Conservation (phyloP, 2,888 invertebrate genomes). For the Chaetogeoica ovagalla region DNA sequence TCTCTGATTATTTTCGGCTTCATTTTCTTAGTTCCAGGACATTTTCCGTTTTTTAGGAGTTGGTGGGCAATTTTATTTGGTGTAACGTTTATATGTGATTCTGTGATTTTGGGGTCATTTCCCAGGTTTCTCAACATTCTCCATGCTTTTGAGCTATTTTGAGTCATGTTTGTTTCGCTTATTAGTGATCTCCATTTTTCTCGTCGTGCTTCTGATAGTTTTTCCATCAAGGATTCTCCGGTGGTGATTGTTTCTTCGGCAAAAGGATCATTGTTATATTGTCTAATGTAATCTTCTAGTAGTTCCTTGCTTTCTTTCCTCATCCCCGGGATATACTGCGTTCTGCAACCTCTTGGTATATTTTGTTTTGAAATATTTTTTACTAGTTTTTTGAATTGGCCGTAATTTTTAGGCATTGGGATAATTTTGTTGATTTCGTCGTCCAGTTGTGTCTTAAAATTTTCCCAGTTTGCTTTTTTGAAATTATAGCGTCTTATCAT, state of each 20-base stretch:
- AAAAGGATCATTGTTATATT: constrained; percentile 19
- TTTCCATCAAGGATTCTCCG: background rate
- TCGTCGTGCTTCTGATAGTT: constrained; percentile 15
- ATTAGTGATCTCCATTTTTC: constrained; percentile 18
- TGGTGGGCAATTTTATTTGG: constrained; percentile 18
- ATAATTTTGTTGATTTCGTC: background rate
- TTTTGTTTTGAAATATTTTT: constrained; percentile 22
- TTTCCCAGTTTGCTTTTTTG: constrained; percentile 11
- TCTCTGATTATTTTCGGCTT: constrained; percentile 11
- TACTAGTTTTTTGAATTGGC: constrained; percentile 4
- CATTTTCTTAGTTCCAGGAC: constrained; percentile 5
- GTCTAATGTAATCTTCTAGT: background rate
- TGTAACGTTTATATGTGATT: constrained; percentile 14
- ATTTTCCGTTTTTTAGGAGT: constrained; percentile 22
- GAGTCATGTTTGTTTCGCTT: constrained; percentile 5
- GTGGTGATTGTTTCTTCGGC: constrained; percentile 18
- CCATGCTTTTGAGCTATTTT: constrained; percentile 27
- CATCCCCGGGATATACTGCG: background rate
- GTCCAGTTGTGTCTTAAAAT: constrained; percentile 6
- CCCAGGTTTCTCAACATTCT: constrained; percentile 21
- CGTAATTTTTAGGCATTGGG: constrained; percentile 6
- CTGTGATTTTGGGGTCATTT: background rate
- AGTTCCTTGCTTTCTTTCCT: background rate
- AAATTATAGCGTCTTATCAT: constrained; percentile 18
- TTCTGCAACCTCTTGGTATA: constrained; percentile 22